Percentiles rank a stretch among this genome's conserved stretches.
Evolutionary conservation across 2,113 vertebrate genomes (phyloP).

Genomic region (Aythya baeri): DNA sequence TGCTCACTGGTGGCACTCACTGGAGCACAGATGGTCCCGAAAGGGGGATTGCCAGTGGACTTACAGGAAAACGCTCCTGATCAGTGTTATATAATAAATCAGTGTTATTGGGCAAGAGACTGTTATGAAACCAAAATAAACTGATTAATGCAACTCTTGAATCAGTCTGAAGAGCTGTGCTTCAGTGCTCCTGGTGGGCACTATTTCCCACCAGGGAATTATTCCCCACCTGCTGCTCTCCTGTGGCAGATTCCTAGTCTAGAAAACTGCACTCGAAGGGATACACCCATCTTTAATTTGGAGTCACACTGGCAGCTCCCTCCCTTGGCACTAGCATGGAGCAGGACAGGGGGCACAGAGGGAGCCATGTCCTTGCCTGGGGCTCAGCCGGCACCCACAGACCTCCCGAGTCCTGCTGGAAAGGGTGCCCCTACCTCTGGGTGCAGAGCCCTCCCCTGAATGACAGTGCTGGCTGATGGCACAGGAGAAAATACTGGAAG

Average conservation of each 20-base stretch:
- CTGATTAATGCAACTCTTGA: not conserved
- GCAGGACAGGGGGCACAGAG: not conserved
- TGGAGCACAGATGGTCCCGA: not conserved
- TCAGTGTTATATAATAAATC: too few species aligned
- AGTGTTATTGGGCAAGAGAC: not conserved
- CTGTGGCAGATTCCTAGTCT: not conserved
- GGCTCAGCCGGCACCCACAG: not conserved
- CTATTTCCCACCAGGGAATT: not conserved
- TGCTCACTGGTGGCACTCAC: not conserved
- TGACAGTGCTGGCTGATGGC: not conserved
- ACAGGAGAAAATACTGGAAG: not conserved
- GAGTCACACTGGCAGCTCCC: not conserved
- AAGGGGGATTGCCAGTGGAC: not conserved
- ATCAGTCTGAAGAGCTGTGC: not conserved
- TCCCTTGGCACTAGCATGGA: too few species aligned
- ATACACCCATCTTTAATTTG: not conserved
- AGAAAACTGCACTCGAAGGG: too few species aligned
- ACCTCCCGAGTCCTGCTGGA: not conserved
- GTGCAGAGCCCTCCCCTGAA: not conserved
- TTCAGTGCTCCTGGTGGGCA: not conserved
- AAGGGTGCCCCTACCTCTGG: not conserved
- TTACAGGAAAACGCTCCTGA: not conserved
- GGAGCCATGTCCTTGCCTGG: too few species aligned
- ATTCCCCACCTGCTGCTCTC: not conserved
- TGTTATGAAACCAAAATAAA: not conserved